A percentile compares a stretch with the other conserved stretches of the same genome.
These are phyloP conservation scores for Gadus chalcogrammus DNA, from an alignment of 2,113 vertebrate species.

Conservation along the genomic window DNA sequence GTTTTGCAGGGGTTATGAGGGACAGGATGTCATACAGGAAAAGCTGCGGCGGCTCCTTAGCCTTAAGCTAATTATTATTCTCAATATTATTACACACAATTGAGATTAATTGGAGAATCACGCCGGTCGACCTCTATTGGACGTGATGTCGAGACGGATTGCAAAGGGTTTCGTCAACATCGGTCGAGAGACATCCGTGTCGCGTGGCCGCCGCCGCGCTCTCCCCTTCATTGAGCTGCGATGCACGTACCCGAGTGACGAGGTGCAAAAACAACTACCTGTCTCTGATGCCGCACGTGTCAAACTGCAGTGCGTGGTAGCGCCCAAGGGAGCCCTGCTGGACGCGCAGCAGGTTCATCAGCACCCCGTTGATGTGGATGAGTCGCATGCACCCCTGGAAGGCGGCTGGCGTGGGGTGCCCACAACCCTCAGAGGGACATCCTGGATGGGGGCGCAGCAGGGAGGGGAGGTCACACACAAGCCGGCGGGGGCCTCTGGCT, in stretches of 20 bases:
- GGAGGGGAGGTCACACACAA: not conserved
- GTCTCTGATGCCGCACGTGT: conserved; percentile 95
- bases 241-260: not conserved
- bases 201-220: too few relatives aligned
- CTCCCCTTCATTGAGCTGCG: not conserved
- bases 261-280: conserved; percentile 71
- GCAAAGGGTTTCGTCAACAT: too few relatives aligned
- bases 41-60: conserved; percentile 67
- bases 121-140: conserved; percentile 54
- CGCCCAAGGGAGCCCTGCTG: conserved; percentile 91
- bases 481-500: not conserved
- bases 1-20: conserved; percentile 53
- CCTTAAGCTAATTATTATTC: conserved; percentile 38
- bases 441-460: conserved; percentile 67
- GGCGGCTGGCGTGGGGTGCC: conserved; percentile 73
- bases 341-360: conserved; percentile 85
- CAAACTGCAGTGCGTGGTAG: conserved; percentile 89
- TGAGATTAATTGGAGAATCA: conserved; percentile 68
- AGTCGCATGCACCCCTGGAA: conserved; percentile 97
- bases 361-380: conserved; percentile 92
- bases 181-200: not conserved
- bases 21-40: conserved; percentile 42
- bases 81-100: not conserved
- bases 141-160: conserved; percentile 39
- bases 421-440: conserved; percentile 82